Evolutionary conservation across 2,888 invertebrate species (phyloP), one percentile per base, ranked within the genome.

Genomic region (Tetragonisca angustula): DNA sequence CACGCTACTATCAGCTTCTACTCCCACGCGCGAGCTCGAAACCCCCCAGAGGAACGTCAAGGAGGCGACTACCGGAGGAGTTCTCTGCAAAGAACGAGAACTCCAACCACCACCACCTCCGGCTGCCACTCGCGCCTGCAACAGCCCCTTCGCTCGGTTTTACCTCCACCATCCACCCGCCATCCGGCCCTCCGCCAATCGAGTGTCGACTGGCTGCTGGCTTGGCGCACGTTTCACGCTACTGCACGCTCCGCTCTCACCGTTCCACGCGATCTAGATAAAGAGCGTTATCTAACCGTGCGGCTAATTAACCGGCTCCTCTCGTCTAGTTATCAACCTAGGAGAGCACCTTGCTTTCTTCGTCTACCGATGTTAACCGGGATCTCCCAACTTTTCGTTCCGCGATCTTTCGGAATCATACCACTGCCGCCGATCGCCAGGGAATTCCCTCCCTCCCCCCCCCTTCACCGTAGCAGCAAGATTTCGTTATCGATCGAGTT

Each of bases 21-120:
- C 89, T 88, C 87, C 86, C 86, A 88, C 87, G 88, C 85, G 84
- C 84, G 87, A 88, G 83, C 81, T 84, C 76, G 86, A 91, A 90
- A 87, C 86, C 90, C 89, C 89, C 90, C 82, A 79, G 90, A 90
- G 87, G 79, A 90, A 91, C 88, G 88, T 89, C 89, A 86, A 83
- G 85, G 85, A 91, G 89, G 82, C 88, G 88, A 89, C 89, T 91
- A 88, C 87, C 88, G 90, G 79, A 82, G 81, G 85, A 90, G 88
- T 87, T 86, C 87, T 81, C 81, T 83, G 82, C 87, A 87, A 88
- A 90, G 87, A 89, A 90, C 82, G 73, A 83, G 85, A 79, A 78
- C 85, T 85, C 64, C 69, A 59, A 71, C 81, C 84, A 79, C 83
- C 89, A 61, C 79, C 83, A 43, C 62, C 21, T 56, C 76, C 76